These are phyloP conservation scores for Saturnia pavonia DNA, from an alignment of 2,888 invertebrate species.

Conservation along the genomic window DNA sequence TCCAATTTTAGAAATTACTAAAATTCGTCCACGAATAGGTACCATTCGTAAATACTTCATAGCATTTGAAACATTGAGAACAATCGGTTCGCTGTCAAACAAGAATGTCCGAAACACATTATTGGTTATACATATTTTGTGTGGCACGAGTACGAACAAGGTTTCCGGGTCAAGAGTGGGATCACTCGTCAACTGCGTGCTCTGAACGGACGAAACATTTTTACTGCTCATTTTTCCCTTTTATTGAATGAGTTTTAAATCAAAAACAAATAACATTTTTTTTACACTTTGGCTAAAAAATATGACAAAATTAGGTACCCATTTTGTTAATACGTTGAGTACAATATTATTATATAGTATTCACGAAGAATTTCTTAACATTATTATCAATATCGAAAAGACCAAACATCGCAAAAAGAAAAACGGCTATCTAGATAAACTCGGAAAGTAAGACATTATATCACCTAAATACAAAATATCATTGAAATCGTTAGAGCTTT, in stretches of 20 bases:
- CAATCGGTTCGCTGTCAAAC: conserved; percentile 11
- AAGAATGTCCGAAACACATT: conserved; percentile 6
- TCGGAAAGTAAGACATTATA: too few relatives aligned
- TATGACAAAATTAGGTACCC: too few relatives aligned
- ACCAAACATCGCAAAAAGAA: too few relatives aligned
- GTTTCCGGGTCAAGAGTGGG: conserved; percentile 24
- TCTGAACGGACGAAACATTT: conserved; percentile 7
- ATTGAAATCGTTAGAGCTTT: too few relatives aligned
- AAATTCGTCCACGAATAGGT: conserved; percentile 1
- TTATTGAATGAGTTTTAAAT: background rate
- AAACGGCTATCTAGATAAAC: too few relatives aligned
- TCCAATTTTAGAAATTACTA: background rate
- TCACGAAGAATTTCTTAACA: too few relatives aligned
- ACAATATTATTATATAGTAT: too few relatives aligned
- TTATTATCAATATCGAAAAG: too few relatives aligned
- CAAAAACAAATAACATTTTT: background rate
- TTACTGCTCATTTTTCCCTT: background rate
- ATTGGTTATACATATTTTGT: conserved; percentile 14
- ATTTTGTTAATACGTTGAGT: too few relatives aligned
- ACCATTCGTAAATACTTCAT: conserved; percentile 6
- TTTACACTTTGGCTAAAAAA: too few relatives aligned
- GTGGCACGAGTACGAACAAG: conserved; percentile 17
- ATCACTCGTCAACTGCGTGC: conserved; percentile 18
- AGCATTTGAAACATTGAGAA: conserved; percentile 10
- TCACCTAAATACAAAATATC: too few relatives aligned